phyloP scores from a whole-genome alignment of 2,888 invertebrate genomes.

The Synergus gifuensis region DNA sequence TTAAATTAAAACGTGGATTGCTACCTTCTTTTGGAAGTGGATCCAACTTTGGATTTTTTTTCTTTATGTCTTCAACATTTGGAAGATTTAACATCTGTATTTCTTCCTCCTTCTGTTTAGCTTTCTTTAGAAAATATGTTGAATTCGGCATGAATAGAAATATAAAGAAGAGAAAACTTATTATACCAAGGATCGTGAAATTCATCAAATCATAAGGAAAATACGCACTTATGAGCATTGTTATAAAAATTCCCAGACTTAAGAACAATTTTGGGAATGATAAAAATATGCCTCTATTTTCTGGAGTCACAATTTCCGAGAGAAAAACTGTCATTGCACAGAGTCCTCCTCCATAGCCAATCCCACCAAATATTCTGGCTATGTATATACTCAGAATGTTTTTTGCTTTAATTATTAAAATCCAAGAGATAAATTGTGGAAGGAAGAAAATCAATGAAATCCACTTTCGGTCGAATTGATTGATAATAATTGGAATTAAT shows the following conservation, averaged over 20 bases:
- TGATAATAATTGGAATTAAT: conserved; percentile 64
- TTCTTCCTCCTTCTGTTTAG: conserved; percentile 77
- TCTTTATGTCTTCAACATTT: too few species aligned
- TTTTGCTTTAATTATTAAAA: conserved; percentile 65
- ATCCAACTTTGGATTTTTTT: too few species aligned
- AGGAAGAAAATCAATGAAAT: conserved; percentile 65
- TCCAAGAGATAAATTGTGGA: conserved; percentile 68
- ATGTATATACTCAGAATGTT: conserved; percentile 68
- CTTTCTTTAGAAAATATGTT: conserved; percentile 81
- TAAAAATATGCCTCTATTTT: conserved; percentile 80
- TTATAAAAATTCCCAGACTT: conserved; percentile 75
- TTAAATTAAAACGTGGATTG: too few species aligned
- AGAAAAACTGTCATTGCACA: conserved; percentile 81
- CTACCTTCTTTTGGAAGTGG: too few species aligned
- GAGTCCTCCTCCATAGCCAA: conserved; percentile 77
- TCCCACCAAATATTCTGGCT: conserved; percentile 78
- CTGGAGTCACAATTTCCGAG: conserved; percentile 81
- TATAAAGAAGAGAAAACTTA: conserved; percentile 80
- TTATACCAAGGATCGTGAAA: conserved; percentile 79
- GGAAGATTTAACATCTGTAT: conserved; percentile 79
- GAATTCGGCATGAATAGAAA: conserved; percentile 84
- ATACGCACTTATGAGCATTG: conserved; percentile 75
- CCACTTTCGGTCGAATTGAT: conserved; percentile 67
- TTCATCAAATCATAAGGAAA: conserved; percentile 79
- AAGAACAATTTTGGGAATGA: conserved; percentile 79